phyloP scores from a whole-genome alignment of 2,888 invertebrate genomes.

The Eutolmus rufibarbis region DNA sequence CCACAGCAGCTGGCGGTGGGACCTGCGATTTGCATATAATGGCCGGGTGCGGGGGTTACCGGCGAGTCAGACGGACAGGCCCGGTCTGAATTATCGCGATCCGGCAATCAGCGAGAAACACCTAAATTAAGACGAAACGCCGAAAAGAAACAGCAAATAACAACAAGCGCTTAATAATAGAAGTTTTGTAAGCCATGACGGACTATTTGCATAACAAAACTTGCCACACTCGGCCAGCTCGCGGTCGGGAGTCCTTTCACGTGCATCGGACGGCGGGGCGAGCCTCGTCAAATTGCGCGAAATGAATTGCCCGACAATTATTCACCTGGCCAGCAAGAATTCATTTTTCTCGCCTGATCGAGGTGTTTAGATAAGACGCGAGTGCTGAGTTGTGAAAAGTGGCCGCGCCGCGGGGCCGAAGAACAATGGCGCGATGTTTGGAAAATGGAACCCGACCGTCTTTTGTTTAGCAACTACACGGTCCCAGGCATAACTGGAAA shows the following conservation, averaged over 20 bases:
- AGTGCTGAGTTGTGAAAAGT: conserved; percentile 30
- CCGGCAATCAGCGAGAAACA: conserved; percentile 33
- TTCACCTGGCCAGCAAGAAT: conserved; percentile 32
- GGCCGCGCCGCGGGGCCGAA: not conserved
- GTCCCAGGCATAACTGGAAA: not conserved
- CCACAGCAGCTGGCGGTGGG: not conserved
- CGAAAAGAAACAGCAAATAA: conserved; percentile 36
- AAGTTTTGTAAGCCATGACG: conserved; percentile 40
- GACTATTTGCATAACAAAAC: conserved; percentile 41
- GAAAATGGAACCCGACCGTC: not conserved
- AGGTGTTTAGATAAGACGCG: conserved; percentile 23
- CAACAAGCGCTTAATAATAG: conserved; percentile 38
- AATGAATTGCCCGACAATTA: conserved; percentile 38
- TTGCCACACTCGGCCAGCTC: conserved; percentile 33
- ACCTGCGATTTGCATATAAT: conserved; percentile 18
- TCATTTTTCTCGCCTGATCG: conserved; percentile 33
- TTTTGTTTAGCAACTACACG: not conserved
- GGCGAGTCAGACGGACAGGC: not conserved
- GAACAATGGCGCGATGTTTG: conserved; percentile 15
- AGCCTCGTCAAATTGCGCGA: conserved; percentile 29
- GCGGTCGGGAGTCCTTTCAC: conserved; percentile 33
- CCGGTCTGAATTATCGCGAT: conserved; percentile 13
- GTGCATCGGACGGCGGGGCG: not conserved
- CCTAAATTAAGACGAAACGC: conserved; percentile 37
- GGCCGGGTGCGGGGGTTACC: not conserved